Base-by-base conservation (phyloP, 1,140 invertebrate genomes). In the Camponotus pennsylvanicus region DNA sequence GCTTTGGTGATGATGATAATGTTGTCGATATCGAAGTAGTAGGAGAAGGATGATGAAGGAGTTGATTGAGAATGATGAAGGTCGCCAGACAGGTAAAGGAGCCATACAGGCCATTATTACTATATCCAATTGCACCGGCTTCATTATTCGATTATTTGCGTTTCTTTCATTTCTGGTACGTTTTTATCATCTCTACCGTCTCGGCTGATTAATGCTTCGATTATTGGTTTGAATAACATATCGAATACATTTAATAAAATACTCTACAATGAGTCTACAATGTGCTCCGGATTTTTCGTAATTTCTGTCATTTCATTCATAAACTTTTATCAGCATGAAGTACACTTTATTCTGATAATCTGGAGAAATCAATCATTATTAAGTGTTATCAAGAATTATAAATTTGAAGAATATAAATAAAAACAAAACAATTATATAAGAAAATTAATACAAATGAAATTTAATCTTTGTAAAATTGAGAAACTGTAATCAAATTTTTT, bases 131-230 rank as follows among this genome's bases (percentile, higher is more conserved):
- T 55, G 27, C 45, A 37, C 32, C 4, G 49, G 32, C 9, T 52
- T 5, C 52, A 55, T 73, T 73, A 73, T 73, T 73, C 18, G 32
- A 73, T 73, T 73, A 73, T 73, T 73, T 71, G 15, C 27, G 15
- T 34, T 73, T 73, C 18, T 52, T 55, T 73, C 49, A 32, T 18
- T 27, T 27, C 15, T 69, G 21, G 9, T 71, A 49, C 49, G 32
- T 15, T 55, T 21, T 73, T 32, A 73, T 1, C 70, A 9, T 52
- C 15, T 32, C 11, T n/a, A 49, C n/a, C 69, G 18, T 18, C 15
- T 71, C 15, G 40, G 27, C 45, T 70, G 21, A 70, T 70, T 70
- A 71, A 15, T 73, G 8, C 9, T 9, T 32, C 6, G 15, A n/a
- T 40, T 37, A 37, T 66, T 34, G 34, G 2, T 37, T 37, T 7